Evolutionary conservation across 2,797 vertebrate species (phyloP).

Genomic region (Sebastes alutus): DNA sequence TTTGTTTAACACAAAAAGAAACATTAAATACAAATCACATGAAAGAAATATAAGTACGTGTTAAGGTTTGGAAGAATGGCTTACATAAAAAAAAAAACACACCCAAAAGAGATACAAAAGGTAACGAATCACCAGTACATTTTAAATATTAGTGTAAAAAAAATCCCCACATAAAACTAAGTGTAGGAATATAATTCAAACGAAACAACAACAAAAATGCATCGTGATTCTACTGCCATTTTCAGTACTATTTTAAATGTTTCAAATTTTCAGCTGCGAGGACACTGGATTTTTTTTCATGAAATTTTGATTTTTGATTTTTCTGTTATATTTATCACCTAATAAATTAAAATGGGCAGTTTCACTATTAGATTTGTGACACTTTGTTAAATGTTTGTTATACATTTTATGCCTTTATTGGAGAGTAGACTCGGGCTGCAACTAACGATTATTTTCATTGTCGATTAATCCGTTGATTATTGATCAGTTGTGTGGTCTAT

Average conservation of each 20-base stretch:
- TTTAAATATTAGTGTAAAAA: background rate
- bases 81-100: fast-evolving
- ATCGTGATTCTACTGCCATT: background rate
- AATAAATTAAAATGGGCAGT: background rate
- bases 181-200: too few species aligned
- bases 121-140: background rate
- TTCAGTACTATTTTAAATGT: background rate
- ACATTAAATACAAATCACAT: background rate
- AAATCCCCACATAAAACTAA: background rate
- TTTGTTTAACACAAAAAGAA: background rate
- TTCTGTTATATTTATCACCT: background rate
- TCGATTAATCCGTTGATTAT: too few species aligned
- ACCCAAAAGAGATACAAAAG: background rate
- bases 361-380: background rate
- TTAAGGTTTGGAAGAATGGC: background rate
- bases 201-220: too few species aligned
- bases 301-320: background rate
- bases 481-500: too few species aligned
- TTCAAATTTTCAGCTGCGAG: background rate
- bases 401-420: background rate
- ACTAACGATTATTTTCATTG: too few species aligned
- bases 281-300: background rate
- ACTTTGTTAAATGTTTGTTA: background rate
- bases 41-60: background rate
- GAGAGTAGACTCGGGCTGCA: background rate